Evolutionary conservation across 2,797 vertebrate species (phyloP), one percentile per base, ranked within the genome.

Genomic region (Atherinosoma microstoma): DNA sequence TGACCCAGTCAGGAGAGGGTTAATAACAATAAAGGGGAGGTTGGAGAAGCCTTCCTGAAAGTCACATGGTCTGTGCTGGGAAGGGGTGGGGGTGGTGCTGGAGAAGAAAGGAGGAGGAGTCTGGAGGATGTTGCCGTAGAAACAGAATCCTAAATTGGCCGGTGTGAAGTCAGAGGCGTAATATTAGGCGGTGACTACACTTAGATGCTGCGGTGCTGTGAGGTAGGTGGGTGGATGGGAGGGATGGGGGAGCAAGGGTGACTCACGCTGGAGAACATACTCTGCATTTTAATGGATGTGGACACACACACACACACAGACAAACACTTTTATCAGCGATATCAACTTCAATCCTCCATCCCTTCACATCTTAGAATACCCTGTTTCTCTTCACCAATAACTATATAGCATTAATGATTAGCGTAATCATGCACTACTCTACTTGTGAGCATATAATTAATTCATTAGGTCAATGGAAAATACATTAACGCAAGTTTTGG

Each of bases 121-220:
- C 84, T 58, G 74, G 81, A 87, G 76, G 82, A 65, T 76, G 93
- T 95, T 94, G 92, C 93, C 92, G 79, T 94, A 91, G 94, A 92
- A 95, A 95, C 93, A 85, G 87, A 89, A 91, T 91, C 89, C 91
- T 91, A 89, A 70, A 89, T 90, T 90, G 92, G 92, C 91, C 86
- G 67, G 88, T 89, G 92, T 94, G 92, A 93, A 93, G 94, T 93
- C 93, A 94, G 92, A 89, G 84, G 89, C 90, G 70, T 87, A 90
- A 93, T 93, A 90, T 91, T 89, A 93, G 92, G 90, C 73, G 77
- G 92, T 92, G 93, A 93, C 93, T 93, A 87, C 86, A 89, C 87
- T 76, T 82, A 81, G 86, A 87, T 90, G 87, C 85, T 87, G 88
- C 77, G 86, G 82, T 90, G 86, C 84, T 88, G 84, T 82, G 85